phyloP scores from a whole-genome alignment of 2,888 invertebrate genomes.

The Smittia sp. region DNA sequence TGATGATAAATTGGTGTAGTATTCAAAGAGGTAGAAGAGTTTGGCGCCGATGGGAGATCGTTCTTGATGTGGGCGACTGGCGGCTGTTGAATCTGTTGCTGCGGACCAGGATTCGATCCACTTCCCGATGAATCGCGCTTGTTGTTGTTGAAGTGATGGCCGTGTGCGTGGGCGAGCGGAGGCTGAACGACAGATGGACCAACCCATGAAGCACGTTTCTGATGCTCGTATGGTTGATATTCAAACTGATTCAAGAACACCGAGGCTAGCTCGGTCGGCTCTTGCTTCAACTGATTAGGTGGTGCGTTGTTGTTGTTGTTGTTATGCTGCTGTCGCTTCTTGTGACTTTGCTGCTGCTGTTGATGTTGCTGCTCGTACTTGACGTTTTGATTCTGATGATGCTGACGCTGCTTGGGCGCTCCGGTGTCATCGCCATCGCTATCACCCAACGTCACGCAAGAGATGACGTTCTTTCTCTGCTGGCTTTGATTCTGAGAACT shows the following conservation, averaged over 20 bases:
- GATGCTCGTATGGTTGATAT: conserved; percentile 48
- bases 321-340: conserved; percentile 80
- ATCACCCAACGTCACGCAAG: conserved; percentile 75
- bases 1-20: conserved; percentile 54
- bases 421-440: conserved; percentile 65
- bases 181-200: conserved; percentile 46
- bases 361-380: conserved; percentile 46
- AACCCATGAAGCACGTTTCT: conserved; percentile 53
- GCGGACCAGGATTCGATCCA: conserved; percentile 42
- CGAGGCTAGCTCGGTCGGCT: conserved; percentile 50
- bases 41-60: conserved; percentile 48
- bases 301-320: conserved; percentile 57
- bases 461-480: conserved; percentile 70
- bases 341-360: conserved; percentile 57
- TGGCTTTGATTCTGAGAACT: conserved; percentile 44
- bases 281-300: conserved; percentile 51
- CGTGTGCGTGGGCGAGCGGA: conserved; percentile 53
- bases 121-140: conserved; percentile 44
- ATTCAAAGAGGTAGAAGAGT: conserved; percentile 46
- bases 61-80: conserved; percentile 54
- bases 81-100: conserved; percentile 48
- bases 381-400: conserved; percentile 45
- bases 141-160: conserved; percentile 46
- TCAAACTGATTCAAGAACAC: conserved; percentile 46
- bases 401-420: conserved; percentile 47